Conservation (phyloP, 2,113 vertebrate species). For the Eulemur rufifrons region DNA sequence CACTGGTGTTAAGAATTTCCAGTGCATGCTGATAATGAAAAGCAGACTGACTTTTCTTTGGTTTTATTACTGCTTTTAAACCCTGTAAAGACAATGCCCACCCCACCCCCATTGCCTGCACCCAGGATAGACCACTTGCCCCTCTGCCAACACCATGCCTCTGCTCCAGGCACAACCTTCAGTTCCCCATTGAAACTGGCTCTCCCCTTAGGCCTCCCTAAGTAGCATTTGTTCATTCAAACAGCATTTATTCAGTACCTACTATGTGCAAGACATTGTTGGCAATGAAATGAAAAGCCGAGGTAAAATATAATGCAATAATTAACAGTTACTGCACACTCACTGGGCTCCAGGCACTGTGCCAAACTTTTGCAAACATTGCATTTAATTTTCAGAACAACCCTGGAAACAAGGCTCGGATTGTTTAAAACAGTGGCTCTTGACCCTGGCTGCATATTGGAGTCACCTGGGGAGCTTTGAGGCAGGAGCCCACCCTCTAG, state of each 20-base stretch:
- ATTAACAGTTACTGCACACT: background rate
- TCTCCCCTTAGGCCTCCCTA: background rate
- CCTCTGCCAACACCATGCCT: background rate
- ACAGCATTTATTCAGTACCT: background rate
- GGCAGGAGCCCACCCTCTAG: background rate
- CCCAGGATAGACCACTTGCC: background rate
- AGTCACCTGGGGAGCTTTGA: background rate
- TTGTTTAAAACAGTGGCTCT: background rate
- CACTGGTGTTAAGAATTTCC: constrained; percentile 11
- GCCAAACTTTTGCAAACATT: constrained; percentile 9
- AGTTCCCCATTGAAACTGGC: background rate
- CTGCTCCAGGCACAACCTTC: background rate
- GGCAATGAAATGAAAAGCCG: background rate
- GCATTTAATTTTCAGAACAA: background rate
- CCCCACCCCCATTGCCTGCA: background rate
- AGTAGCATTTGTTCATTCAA: background rate
- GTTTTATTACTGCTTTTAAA: constrained; percentile 24
- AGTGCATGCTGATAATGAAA: background rate
- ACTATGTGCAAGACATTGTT: constrained; percentile 18
- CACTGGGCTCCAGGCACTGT: background rate
- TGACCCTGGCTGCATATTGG: background rate
- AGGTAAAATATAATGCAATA: background rate
- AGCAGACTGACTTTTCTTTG: background rate
- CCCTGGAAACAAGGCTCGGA: background rate
- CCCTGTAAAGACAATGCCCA: background rate